Evolutionary conservation across 2,797 vertebrate genomes (phyloP).

Genomic region (Malurus leucopterus): DNA sequence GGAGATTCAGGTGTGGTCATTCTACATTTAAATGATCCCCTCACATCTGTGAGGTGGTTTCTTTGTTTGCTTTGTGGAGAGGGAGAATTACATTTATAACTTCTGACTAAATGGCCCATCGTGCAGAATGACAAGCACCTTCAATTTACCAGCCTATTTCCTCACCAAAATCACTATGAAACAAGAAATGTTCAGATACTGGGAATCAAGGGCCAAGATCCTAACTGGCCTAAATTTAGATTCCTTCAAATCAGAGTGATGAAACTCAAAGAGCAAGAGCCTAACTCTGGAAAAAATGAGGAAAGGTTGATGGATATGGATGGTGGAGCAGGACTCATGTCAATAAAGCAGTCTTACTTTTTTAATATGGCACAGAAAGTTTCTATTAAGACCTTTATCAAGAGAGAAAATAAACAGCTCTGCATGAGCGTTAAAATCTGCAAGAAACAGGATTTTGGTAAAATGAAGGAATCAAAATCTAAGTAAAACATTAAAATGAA

Average conservation of each 20-base stretch:
- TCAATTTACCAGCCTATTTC: not conserved
- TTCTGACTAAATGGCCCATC: not conserved
- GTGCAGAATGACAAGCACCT: not conserved
- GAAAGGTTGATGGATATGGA: not conserved
- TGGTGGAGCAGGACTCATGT: not conserved
- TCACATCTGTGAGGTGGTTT: not conserved
- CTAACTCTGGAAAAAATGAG: not conserved
- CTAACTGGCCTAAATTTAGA: not conserved
- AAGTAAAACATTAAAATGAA: conserved; percentile 17
- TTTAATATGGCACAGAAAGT: not conserved
- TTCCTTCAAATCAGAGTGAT: not conserved
- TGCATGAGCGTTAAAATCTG: not conserved
- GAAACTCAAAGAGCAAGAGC: not conserved
- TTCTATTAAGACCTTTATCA: not conserved
- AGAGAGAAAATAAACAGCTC: not conserved
- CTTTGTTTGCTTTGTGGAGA: not conserved
- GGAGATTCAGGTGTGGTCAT: not conserved
- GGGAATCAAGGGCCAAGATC: not conserved
- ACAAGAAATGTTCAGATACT: not conserved
- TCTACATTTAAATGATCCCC: not conserved
- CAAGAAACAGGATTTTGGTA: not conserved
- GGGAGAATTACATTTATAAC: not conserved
- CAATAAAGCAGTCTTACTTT: not conserved
- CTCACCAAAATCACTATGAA: not conserved
- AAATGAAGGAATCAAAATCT: not conserved